Conservation (phyloP, 2,113 vertebrate genomes). For the Chlamydotis undulata region DNA sequence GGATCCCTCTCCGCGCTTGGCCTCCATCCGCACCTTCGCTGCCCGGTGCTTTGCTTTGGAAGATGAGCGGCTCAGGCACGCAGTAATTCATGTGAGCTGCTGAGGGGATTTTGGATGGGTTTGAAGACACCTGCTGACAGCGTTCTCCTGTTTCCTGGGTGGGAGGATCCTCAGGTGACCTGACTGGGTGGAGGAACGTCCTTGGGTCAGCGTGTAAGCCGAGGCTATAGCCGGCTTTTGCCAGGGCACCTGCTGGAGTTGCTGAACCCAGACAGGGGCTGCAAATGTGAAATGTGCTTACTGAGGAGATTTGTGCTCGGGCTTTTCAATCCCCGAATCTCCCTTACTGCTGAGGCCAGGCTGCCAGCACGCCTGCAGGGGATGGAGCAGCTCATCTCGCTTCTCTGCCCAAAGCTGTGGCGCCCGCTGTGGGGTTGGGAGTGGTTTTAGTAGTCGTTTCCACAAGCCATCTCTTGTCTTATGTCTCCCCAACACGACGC, state of each 20-base stretch:
- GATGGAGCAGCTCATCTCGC: background rate
- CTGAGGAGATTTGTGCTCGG: background rate
- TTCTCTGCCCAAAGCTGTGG: background rate
- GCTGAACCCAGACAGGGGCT: background rate
- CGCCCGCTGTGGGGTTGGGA: background rate
- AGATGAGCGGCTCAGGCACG: background rate
- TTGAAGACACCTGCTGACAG: fast-evolving
- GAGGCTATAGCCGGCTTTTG: background rate
- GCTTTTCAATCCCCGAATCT: background rate
- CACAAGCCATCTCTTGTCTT: background rate
- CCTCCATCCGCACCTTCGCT: background rate
- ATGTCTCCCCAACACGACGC: background rate
- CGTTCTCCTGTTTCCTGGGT: background rate
- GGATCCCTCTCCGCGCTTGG: fast-evolving
- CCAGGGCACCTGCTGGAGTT: background rate
- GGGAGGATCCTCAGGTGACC: background rate
- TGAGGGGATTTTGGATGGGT: background rate
- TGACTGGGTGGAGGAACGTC: fast-evolving
- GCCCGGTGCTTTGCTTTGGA: background rate
- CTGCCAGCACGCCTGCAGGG: background rate
- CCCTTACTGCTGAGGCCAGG: fast-evolving
- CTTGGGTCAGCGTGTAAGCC: background rate
- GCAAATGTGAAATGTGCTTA: fast-evolving
- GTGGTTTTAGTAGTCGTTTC: background rate
- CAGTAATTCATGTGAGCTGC: fast-evolving